phyloP scores from a whole-genome alignment of 2,113 vertebrate genomes.

The Myxocyprinus asiaticus region DNA sequence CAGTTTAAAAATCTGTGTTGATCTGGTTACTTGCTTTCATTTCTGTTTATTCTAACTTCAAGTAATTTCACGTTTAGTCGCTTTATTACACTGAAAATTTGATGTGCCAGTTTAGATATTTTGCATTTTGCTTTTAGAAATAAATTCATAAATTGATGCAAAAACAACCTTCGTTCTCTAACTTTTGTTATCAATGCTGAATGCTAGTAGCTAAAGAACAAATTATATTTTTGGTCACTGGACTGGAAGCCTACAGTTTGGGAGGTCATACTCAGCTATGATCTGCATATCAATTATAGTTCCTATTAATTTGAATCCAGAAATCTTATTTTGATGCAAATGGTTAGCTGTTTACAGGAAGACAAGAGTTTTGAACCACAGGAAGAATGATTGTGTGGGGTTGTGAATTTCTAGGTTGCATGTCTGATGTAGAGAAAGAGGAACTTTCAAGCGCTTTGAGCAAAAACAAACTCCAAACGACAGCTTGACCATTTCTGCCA shows the following conservation, averaged over 20 bases:
- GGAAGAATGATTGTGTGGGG: conserved; percentile 22
- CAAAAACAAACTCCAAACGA: not conserved
- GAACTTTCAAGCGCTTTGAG: conserved; percentile 25
- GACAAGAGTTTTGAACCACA: not conserved
- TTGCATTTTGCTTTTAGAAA: not conserved
- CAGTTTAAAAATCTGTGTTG: not conserved
- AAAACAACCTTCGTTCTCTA: not conserved
- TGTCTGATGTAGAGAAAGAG: conserved; percentile 17
- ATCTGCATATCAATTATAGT: not conserved
- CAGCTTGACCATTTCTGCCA: conserved; percentile 8
- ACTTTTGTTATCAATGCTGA: not conserved
- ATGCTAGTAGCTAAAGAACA: not conserved
- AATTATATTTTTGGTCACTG: not conserved
- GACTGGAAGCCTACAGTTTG: too few species aligned
- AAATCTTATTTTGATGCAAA: not conserved
- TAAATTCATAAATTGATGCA: not conserved
- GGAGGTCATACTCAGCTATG: not conserved
- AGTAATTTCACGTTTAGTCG: not conserved
- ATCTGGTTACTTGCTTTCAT: not conserved
- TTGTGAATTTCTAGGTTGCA: conserved; percentile 28
- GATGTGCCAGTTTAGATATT: not conserved
- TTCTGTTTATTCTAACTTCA: not conserved
- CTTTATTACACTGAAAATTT: not conserved
- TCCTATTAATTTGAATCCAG: not conserved
- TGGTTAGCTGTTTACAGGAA: conserved; percentile 5